Percentiles rank a stretch among this genome's conserved stretches.
Conservation (phyloP, 2,888 invertebrate species). For the Stenichneumon culpator region DNA sequence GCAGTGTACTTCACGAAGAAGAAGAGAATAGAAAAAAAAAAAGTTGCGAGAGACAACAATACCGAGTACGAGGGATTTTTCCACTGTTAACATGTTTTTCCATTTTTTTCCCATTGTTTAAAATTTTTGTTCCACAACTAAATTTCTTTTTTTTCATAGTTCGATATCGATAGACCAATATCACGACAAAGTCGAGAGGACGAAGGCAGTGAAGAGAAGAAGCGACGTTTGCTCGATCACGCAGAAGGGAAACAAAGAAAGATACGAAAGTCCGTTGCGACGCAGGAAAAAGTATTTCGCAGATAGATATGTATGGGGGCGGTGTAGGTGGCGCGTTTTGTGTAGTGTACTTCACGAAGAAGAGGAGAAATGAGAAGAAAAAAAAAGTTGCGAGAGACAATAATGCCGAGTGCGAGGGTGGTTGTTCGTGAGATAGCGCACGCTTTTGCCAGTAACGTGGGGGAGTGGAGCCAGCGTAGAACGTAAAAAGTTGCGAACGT, state of each 20-base stretch:
- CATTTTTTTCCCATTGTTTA: too few relatives aligned
- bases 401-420: conserved; percentile 41
- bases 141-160: not conserved
- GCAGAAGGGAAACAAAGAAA: not conserved
- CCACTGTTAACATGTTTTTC: too few relatives aligned
- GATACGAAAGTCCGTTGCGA: conserved; percentile 20
- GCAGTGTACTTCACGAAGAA: not conserved
- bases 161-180: not conserved
- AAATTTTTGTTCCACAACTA: too few relatives aligned
- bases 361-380: not conserved
- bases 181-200: not conserved
- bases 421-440: conserved; percentile 52
- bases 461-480: conserved; percentile 11
- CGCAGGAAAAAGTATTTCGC: conserved; percentile 6
- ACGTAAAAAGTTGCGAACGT: conserved; percentile 21
- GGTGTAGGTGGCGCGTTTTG: not conserved
- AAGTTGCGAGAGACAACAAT: not conserved
- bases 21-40: not conserved
- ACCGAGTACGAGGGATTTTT: too few relatives aligned
- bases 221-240: conserved; percentile 6
- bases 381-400: conserved; percentile 21
- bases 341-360: not conserved
- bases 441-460: conserved; percentile 31
- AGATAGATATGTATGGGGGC: not conserved
- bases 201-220: conserved; percentile 11